A percentile compares a stretch with the other conserved stretches of the same genome.
Evolutionary conservation across 2,113 vertebrate species (phyloP).

Genomic region (Dascyllus trimaculatus): DNA sequence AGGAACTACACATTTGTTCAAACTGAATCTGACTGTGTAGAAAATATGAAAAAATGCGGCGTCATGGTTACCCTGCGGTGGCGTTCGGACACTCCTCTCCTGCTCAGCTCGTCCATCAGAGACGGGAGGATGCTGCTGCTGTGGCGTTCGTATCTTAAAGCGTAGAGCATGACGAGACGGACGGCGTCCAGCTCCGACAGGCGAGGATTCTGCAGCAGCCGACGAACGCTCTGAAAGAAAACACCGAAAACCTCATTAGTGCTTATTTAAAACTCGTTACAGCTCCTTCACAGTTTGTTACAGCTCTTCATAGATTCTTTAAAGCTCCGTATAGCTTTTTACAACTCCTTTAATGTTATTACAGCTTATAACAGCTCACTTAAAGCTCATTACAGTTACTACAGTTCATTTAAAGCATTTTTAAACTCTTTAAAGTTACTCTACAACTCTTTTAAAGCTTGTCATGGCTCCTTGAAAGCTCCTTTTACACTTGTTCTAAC

Average conservation of each 20-base stretch:
- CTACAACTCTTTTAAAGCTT: no score
- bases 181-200: conserved; percentile 89
- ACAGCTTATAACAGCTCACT: no score
- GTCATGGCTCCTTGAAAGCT: no score
- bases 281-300: not conserved
- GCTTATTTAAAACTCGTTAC: not conserved
- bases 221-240: conserved; percentile 87
- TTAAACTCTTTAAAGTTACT: no score
- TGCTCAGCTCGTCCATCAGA: conserved; percentile 88
- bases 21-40: not conserved
- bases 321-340: no score
- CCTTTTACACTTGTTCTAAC: no score
- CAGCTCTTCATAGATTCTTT: no score
- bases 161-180: conserved; percentile 94
- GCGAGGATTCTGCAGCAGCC: conserved; percentile 90
- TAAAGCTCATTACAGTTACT: no score
- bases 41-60: not conserved
- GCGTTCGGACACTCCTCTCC: conserved; percentile 87
- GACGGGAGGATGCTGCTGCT: conserved; percentile 88
- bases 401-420: no score
- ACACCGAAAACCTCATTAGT: not conserved
- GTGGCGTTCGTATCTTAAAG: conserved; percentile 94
- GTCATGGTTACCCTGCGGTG: conserved; percentile 86
- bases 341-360: no score
- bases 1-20: not conserved